Evolutionary conservation across 2,888 invertebrate species (phyloP), one percentile per base, ranked within the genome.

Genomic region (Tryphoninae sp.): DNA sequence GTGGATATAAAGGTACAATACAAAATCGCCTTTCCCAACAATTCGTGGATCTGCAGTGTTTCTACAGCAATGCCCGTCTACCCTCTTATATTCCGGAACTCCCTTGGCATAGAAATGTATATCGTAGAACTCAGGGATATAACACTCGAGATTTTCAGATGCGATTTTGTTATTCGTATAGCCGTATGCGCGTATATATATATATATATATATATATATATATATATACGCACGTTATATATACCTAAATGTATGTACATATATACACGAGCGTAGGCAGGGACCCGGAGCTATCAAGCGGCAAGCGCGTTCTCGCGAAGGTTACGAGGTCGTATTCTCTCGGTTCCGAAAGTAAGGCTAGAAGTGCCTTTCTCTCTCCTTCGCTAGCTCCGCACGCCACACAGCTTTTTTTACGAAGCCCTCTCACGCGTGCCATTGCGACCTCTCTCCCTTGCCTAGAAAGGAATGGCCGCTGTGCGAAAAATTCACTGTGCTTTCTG

Each of bases 151-250:
- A 78, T 78, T 78, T 78, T 68, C 69, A 78, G 78, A 74, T 78
- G 78, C 81, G 78, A 81, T 78, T 78, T 78, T 69, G 81, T 78
- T 81, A 81, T 81, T 81, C 81, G 74, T 81, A 59, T 26, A 77
- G 45, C 53, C 23, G 51, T 40, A 22, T 16, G 26, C 13, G 13
- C 13, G 13, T 13, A 45, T 67, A 67, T n/a, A 59, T 8, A 1
- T 26, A 4, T 26, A 26, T 26, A n/a, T n/a, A n/a, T n/a, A n/a
- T 13, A 45, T 67, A 67, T n/a, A 59, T 13, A 45, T 67, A 67
- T n/a, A 59, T 33, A 6, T 33, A 33, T 33, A 19, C 19, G 19
- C 19, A 19, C 19, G 19, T 19, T 19, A 19, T 19, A 19, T 19
- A 19, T 19, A 19, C 19, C 19, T 19, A 19, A 19, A 19, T 19